phyloP scores from a whole-genome alignment of 2,113 vertebrate species.

The Podarcis cretensis region DNA sequence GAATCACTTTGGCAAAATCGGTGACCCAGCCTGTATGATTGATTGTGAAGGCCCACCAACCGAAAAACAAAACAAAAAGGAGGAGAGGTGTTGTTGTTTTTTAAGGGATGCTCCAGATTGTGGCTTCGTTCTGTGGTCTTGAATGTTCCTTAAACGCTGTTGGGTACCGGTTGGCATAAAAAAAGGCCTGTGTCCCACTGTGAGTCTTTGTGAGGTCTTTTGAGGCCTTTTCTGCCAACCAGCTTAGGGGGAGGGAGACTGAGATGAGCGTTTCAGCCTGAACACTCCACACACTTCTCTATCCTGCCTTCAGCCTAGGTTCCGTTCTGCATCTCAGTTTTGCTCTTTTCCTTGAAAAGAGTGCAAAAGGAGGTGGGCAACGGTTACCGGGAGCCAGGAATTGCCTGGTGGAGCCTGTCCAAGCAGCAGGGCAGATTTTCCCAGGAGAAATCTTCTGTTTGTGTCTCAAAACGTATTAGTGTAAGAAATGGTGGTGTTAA shows the following conservation, averaged over 20 bases:
- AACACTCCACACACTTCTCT: too few relatives aligned
- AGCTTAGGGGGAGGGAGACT: constrained; percentile 2
- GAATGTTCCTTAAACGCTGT: constrained; percentile 10
- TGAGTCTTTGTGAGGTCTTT: neutral
- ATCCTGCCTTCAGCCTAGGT: neutral
- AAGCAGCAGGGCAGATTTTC: constrained; percentile 28
- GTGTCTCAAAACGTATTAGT: constrained; percentile 7
- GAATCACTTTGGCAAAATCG: constrained; percentile 5
- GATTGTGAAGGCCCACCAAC: neutral
- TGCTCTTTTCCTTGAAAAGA: constrained; percentile 1
- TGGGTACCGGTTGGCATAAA: neutral
- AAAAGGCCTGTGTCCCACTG: too few relatives aligned
- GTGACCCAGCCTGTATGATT: constrained; percentile 19
- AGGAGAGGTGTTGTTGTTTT: neutral
- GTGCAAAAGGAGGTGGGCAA: neutral
- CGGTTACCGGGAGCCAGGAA: constrained; percentile 16
- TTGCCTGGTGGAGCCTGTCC: constrained; percentile 11
- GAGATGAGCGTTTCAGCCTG: constrained; percentile 9
- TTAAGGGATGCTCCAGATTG: constrained; percentile 32
- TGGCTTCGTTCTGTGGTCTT: neutral
- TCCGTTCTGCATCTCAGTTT: constrained; percentile 10
- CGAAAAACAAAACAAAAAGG: neutral
- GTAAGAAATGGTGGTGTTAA: neutral
- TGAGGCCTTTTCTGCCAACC: neutral
- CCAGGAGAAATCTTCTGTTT: neutral